Evolutionary conservation across 2,797 vertebrate species (phyloP), one percentile per base, ranked within the genome.

Genomic region (Anomalospiza imberbis): DNA sequence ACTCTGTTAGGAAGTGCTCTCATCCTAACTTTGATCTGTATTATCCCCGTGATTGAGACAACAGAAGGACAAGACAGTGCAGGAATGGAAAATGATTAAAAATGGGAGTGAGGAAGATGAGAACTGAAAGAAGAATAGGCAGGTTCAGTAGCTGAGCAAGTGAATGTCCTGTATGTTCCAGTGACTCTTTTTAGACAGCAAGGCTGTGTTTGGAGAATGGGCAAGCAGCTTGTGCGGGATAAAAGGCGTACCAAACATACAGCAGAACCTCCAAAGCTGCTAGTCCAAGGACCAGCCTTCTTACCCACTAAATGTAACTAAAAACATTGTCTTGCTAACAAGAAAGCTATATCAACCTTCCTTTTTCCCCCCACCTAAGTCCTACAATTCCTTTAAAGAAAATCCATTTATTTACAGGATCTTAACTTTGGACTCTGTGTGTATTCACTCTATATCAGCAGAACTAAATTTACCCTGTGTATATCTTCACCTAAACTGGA

Each of bases 91-190:
- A 62, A 55, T 13, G n/a, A 95, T 88, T 61, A 75, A 63, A 88
- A 70, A 32, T 26, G 45, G 50, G 55, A 88, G 31, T 16, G 19
- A 79, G 36, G 32, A 66, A 90, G 62, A 32, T 42, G 48, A 93
- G 24, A 72, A 40, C 58, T 63, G 47, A 68, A 26, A 63, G 66
- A 40, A 79, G 68, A 70, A 28, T 2, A 72, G 50, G 25, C 9
- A 68, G 82, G 62, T 60, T 63, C 50, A 58, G 77, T 2, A 86
- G 28, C 29, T 47, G 62, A 87, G 62, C 36, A 61, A 84, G 76
- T 26, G 24, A 48, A 28, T 0, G 7, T 63, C 36, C 71, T 0
- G 0, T 8, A 12, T 5, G 18, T 62, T 53, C 55, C 42, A 74
- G 0, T 8, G 36, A 48, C 34, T 63, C 81, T 24, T 65, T 67